Percentiles rank a stretch among this genome's conserved stretches.
Conservation (phyloP, 2,797 vertebrate genomes). For the Miopithecus talapoin region DNA sequence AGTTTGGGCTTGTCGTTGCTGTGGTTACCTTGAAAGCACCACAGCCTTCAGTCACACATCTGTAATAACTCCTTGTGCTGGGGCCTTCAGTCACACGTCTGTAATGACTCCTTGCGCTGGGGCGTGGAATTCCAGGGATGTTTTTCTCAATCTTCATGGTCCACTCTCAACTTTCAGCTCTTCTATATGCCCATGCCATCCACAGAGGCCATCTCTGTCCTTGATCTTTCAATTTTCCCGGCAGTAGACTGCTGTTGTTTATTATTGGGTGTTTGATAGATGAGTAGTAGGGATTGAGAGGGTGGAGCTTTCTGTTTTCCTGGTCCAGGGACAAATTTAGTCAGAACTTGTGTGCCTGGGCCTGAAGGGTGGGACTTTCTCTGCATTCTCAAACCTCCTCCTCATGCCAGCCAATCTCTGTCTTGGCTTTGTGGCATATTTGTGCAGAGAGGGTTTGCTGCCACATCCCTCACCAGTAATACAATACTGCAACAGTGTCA, state of each 20-base stretch:
- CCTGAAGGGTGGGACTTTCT: neutral
- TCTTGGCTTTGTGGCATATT: neutral
- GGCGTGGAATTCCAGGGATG: neutral
- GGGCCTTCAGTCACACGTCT: neutral
- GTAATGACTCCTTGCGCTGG: neutral
- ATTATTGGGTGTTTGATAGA: neutral
- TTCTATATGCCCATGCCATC: neutral
- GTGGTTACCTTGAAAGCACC: neutral
- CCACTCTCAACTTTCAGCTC: neutral
- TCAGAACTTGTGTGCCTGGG: neutral
- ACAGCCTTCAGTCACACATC: neutral
- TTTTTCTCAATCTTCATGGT: neutral
- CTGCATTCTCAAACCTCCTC: neutral
- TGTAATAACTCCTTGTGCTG: neutral
- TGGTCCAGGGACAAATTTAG: neutral
- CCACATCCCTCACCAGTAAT: accelerated
- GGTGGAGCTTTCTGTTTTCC: neutral
- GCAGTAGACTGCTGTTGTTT: neutral
- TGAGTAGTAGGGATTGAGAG: neutral
- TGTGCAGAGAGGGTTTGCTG: neutral
- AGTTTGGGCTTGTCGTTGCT: neutral
- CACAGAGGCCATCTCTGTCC: neutral
- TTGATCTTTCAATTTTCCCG: neutral
- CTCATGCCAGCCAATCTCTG: neutral
- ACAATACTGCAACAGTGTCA: neutral